phyloP scores from a whole-genome alignment of 2,797 vertebrate genomes.

The Micropoecilia bifurca region DNA sequence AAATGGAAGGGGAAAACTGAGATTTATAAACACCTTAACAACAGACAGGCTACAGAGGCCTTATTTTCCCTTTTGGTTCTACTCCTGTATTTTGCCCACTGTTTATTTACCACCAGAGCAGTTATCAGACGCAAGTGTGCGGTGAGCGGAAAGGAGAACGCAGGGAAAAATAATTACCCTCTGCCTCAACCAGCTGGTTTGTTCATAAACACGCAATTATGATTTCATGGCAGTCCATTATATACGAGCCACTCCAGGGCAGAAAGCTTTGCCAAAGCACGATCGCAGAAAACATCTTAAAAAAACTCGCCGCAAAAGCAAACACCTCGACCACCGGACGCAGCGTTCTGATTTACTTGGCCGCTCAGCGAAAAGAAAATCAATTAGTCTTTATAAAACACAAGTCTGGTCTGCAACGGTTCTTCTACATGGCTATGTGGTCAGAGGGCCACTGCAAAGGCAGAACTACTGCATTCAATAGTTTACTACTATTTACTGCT shows the following conservation, averaged over 20 bases:
- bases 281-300: constrained; percentile 78
- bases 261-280: constrained; percentile 66
- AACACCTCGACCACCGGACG: constrained; percentile 84
- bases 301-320: constrained; percentile 60
- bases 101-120: constrained; percentile 63
- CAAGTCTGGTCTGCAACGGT: constrained; percentile 47
- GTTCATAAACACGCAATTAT: constrained; percentile 85
- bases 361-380: constrained; percentile 92
- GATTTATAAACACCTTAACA: constrained; percentile 36
- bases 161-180: constrained; percentile 82
- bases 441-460: neutral
- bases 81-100: constrained; percentile 41
- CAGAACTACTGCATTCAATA: neutral
- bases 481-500: neutral
- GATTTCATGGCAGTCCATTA: constrained; percentile 82
- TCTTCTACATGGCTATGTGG: constrained; percentile 13
- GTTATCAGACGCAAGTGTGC: constrained; percentile 73
- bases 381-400: constrained; percentile 91
- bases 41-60: constrained; percentile 15
- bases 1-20: constrained; percentile 12
- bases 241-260: constrained; percentile 78
- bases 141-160: constrained; percentile 68
- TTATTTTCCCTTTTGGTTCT: constrained; percentile 31
- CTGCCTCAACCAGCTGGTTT: constrained; percentile 83
- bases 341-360: constrained; percentile 92